A percentile compares a stretch with the other conserved stretches of the same genome.
Evolutionary conservation across 2,113 vertebrate genomes (phyloP).

Genomic region (Buteo buteo): DNA sequence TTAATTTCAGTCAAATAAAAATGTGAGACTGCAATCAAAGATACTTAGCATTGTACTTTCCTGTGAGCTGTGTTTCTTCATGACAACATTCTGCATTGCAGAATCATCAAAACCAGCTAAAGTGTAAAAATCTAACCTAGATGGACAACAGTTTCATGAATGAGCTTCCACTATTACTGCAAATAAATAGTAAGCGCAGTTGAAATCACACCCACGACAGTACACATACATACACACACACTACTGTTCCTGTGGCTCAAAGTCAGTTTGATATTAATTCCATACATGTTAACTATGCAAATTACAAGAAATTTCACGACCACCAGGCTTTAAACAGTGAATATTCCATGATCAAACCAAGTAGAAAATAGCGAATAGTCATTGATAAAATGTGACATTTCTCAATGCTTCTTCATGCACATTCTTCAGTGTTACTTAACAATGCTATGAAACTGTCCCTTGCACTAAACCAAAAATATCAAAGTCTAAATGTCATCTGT

Average conservation of each 20-base stretch:
- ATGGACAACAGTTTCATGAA: background rate
- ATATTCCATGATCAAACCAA: background rate
- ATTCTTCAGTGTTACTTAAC: background rate
- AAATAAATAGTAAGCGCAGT: no score
- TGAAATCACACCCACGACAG: background rate
- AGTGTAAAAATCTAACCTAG: background rate
- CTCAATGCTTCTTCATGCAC: background rate
- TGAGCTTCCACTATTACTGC: background rate
- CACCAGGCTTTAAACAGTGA: background rate
- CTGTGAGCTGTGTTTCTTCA: background rate
- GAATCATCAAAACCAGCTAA: background rate
- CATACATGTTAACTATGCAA: background rate
- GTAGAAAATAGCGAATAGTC: background rate
- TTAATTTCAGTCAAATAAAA: background rate
- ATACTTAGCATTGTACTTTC: background rate
- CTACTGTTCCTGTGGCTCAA: background rate
- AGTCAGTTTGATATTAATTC: background rate
- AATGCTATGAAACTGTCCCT: background rate
- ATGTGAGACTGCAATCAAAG: background rate
- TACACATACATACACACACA: background rate
- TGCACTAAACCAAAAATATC: background rate
- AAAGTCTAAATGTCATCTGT: background rate
- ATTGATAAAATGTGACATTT: background rate
- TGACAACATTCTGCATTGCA: background rate
- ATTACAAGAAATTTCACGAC: background rate